phyloP scores from a whole-genome alignment of 2,888 invertebrate species.

The Hydriomena furcata region DNA sequence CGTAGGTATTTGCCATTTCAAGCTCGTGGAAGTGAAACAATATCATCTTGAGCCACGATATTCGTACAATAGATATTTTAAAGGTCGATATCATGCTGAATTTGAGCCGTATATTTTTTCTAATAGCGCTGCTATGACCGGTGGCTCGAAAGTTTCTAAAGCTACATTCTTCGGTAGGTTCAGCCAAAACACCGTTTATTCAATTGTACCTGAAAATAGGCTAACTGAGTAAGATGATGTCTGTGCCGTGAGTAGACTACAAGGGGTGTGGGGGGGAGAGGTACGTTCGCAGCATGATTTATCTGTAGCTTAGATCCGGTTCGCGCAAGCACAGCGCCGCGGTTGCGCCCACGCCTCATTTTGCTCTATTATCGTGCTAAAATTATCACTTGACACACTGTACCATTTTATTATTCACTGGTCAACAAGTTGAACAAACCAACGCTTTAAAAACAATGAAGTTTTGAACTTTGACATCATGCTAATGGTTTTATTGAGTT shows the following conservation, averaged over 20 bases:
- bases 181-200: constrained; percentile 35
- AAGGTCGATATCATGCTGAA: constrained; percentile 25
- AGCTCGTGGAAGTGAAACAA: constrained; percentile 23
- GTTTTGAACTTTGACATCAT: neutral
- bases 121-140: constrained; percentile 13
- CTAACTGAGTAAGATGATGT: constrained; percentile 36
- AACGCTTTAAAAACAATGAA: too few species aligned
- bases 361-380: constrained; percentile 71
- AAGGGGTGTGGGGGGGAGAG: constrained; percentile 38
- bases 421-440: constrained; percentile 15
- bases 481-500: neutral
- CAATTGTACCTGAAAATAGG: constrained; percentile 36
- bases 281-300: constrained; percentile 66
- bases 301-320: constrained; percentile 76
- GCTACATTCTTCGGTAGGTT: constrained; percentile 28
- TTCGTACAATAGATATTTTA: constrained; percentile 23
- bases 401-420: constrained; percentile 51
- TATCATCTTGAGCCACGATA: constrained; percentile 23
- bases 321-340: constrained; percentile 54
- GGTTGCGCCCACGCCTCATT: constrained; percentile 71
- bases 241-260: constrained; percentile 32
- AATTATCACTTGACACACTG: constrained; percentile 64
- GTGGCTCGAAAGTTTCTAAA: constrained; percentile 18
- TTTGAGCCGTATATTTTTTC: constrained; percentile 18
- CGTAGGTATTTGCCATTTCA: constrained; percentile 14